A percentile compares a stretch with the other conserved stretches of the same genome.
Conservation (phyloP, 1,140 invertebrate species). For the Sycophila sp. region DNA sequence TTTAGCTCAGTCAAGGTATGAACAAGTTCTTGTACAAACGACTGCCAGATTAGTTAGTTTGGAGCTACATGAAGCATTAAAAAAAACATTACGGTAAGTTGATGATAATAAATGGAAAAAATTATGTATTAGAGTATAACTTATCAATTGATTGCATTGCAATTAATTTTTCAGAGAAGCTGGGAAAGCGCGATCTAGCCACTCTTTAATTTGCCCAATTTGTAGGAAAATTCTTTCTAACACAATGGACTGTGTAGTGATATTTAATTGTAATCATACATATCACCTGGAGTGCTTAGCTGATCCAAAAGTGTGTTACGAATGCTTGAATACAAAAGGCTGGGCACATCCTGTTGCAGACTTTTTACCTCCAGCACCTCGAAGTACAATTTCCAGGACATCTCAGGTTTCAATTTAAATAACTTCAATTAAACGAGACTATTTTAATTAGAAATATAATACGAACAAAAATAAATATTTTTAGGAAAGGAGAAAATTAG, state of each 20-base stretch:
- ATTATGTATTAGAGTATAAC: too few relatives aligned
- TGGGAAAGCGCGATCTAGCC: conserved; percentile 53
- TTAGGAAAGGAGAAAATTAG: conserved; percentile 55
- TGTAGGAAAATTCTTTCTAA: conserved; percentile 58
- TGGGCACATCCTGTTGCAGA: conserved; percentile 56
- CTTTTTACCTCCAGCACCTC: conserved; percentile 40
- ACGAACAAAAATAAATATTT: background rate
- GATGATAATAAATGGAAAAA: too few relatives aligned
- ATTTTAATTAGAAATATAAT: too few relatives aligned
- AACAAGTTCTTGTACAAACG: conserved; percentile 63
- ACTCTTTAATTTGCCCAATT: conserved; percentile 56
- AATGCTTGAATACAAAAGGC: conserved; percentile 61
- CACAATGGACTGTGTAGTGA: conserved; percentile 53
- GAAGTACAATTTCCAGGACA: conserved; percentile 17
- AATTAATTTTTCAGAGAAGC: conserved; percentile 52
- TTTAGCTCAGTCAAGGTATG: conserved; percentile 61
- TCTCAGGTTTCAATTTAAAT: conserved; percentile 6
- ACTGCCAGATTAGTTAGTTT: conserved; percentile 61
- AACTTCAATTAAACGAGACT: background rate
- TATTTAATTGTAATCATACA: conserved; percentile 62
- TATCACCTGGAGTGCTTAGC: conserved; percentile 60
- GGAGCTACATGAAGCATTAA: conserved; percentile 60
- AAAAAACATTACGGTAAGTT: conserved; percentile 58
- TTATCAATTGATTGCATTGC: too few relatives aligned
- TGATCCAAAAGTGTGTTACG: conserved; percentile 60